phyloP scores from a whole-genome alignment of 2,797 vertebrate genomes.

The Phylloscopus collybita region DNA sequence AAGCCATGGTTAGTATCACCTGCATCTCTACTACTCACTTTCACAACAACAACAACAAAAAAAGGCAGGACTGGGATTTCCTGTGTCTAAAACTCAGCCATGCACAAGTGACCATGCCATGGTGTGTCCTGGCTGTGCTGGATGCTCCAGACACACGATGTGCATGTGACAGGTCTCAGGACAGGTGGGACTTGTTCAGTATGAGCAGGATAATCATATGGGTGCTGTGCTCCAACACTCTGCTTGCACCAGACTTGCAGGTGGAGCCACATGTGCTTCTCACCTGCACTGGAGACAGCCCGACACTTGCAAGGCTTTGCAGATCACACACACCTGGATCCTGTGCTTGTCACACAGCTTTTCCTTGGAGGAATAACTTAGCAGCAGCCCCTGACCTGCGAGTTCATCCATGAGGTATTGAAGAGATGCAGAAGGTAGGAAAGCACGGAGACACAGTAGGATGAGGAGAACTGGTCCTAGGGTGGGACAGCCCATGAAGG shows the following conservation, averaged over 20 bases:
- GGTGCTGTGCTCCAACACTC: neutral
- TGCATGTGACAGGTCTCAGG: neutral
- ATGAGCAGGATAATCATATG: neutral
- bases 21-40: neutral
- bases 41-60: neutral
- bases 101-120: neutral
- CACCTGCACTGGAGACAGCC: neutral
- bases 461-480: neutral
- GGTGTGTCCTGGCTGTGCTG: neutral
- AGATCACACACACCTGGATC: neutral
- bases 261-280: neutral
- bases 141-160: rapidly evolving
- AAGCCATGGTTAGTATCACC: neutral
- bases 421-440: neutral
- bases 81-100: neutral
- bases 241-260: neutral
- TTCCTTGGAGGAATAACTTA: neutral
- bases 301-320: neutral
- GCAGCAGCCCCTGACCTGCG: neutral
- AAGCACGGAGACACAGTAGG: neutral
- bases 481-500: neutral
- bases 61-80: neutral
- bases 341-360: neutral
- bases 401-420: neutral
- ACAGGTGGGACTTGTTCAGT: no score